These are phyloP conservation scores for Isaurus tuberculatus DNA, from an alignment of 92 coral and sea anemone species.

Conservation along the genomic window DNA sequence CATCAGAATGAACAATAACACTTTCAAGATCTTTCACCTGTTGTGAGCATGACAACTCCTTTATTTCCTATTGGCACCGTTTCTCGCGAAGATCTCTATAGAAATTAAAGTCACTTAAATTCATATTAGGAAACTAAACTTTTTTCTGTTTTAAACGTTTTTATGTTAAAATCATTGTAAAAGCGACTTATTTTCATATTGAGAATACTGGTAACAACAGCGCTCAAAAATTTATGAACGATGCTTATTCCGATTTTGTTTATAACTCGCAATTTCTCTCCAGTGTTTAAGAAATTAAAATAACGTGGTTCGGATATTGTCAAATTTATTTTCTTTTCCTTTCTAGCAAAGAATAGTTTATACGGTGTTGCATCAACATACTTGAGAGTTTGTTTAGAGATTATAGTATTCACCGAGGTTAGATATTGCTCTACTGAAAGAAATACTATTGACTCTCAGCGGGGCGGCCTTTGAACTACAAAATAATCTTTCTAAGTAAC, in stretches of 20 bases:
- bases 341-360: not conserved
- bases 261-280: not conserved
- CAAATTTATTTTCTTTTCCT: not conserved
- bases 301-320: not conserved
- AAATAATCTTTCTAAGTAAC: not conserved
- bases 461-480: conserved; percentile 17
- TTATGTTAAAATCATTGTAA: conserved; percentile 17
- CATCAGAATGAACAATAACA: conserved; percentile 4
- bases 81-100: conserved; percentile 19
- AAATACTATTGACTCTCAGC: conserved; percentile 26
- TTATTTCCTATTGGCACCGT: conserved; percentile 8
- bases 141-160: conserved; percentile 22
- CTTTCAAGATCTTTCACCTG: conserved; percentile 20
- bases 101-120: conserved; percentile 73
- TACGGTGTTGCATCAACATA: conserved; percentile 13
- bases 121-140: conserved; percentile 54
- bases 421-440: conserved; percentile 29
- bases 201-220: not conserved
- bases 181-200: not conserved
- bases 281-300: not conserved
- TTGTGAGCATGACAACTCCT: not conserved
- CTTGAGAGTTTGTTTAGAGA: conserved; percentile 39
- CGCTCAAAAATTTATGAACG: not conserved
- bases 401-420: conserved; percentile 20
- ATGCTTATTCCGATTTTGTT: conserved; percentile 4